Conservation (phyloP, 2,888 invertebrate genomes). For the Drosophila eohydei region DNA sequence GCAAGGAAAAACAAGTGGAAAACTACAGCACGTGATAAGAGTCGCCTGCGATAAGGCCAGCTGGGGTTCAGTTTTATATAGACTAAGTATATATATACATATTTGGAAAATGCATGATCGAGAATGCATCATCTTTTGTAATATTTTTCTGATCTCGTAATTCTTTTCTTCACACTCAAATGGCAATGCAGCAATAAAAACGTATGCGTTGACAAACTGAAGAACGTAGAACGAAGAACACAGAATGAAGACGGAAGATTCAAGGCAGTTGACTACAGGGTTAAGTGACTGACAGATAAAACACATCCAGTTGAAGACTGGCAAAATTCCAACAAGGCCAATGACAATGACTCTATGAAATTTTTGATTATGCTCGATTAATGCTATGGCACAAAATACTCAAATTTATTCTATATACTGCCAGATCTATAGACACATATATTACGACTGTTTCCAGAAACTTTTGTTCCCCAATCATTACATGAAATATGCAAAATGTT, state of each 20-base stretch:
- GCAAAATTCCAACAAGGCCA: slow-evolving; percentile 43
- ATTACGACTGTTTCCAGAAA: too few species aligned
- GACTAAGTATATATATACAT: slow-evolving; percentile 14
- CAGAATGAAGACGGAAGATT: slow-evolving; percentile 6
- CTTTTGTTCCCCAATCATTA: too few species aligned
- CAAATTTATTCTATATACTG: neutral
- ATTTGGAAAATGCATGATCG: slow-evolving; percentile 27
- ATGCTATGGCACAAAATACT: neutral
- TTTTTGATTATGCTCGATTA: neutral
- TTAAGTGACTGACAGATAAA: slow-evolving; percentile 2
- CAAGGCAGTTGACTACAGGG: slow-evolving; percentile 1
- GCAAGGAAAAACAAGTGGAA: slow-evolving; percentile 60
- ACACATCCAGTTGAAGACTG: slow-evolving; percentile 17
- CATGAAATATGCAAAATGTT: too few species aligned
- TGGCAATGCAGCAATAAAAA: slow-evolving; percentile 54
- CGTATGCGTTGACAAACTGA: slow-evolving; percentile 24
- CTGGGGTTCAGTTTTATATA: neutral
- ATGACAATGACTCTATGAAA: slow-evolving; percentile 5
- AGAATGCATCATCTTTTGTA: slow-evolving; percentile 3
- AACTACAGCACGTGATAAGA: slow-evolving; percentile 78
- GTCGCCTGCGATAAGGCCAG: slow-evolving; percentile 47
- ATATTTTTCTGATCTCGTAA: slow-evolving; percentile 11
- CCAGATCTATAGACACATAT: too few species aligned
- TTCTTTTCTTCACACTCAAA: slow-evolving; percentile 42
- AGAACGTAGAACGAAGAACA: slow-evolving; percentile 7